Conservation (phyloP, 2,797 vertebrate species). For the Valencia hispanica region DNA sequence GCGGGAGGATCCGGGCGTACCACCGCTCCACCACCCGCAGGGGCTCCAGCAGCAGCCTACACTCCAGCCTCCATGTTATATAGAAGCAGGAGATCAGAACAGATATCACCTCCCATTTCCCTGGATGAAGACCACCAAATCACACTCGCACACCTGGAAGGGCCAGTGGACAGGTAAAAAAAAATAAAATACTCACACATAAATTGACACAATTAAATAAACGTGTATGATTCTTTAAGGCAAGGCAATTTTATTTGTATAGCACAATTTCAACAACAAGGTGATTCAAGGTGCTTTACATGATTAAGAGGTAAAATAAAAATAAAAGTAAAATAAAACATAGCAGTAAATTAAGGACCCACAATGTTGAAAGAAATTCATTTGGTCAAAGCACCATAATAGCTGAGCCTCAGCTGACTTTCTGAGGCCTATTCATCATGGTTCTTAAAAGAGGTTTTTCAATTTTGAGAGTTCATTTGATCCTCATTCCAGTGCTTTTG, state of each 20-base stretch:
- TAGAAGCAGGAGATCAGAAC: slow-evolving; percentile 82
- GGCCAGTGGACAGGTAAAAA: slow-evolving; percentile 94
- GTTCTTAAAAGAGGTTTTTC: background rate
- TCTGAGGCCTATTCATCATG: background rate
- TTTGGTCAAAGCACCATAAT: too few relatives aligned
- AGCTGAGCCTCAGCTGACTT: background rate
- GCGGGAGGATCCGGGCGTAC: slow-evolving; percentile 85
- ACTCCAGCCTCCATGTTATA: slow-evolving; percentile 81
- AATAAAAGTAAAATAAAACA: too few relatives aligned
- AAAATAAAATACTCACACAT: background rate
- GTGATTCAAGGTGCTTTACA: too few relatives aligned
- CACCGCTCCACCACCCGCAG: slow-evolving; percentile 86
- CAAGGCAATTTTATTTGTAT: too few relatives aligned
- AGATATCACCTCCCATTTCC: slow-evolving; percentile 92
- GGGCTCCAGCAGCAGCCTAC: slow-evolving; percentile 80
- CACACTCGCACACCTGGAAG: slow-evolving; percentile 92
- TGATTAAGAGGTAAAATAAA: too few relatives aligned
- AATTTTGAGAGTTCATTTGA: background rate
- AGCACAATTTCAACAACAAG: too few relatives aligned
- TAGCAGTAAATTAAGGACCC: background rate
- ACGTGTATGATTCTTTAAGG: background rate
- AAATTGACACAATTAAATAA: background rate
- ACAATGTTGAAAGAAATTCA: background rate
- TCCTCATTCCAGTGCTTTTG: too few relatives aligned
- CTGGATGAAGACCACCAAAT: slow-evolving; percentile 99